phyloP scores from a whole-genome alignment of 2,888 invertebrate genomes.

The Ectemnius cavifrons region DNA sequence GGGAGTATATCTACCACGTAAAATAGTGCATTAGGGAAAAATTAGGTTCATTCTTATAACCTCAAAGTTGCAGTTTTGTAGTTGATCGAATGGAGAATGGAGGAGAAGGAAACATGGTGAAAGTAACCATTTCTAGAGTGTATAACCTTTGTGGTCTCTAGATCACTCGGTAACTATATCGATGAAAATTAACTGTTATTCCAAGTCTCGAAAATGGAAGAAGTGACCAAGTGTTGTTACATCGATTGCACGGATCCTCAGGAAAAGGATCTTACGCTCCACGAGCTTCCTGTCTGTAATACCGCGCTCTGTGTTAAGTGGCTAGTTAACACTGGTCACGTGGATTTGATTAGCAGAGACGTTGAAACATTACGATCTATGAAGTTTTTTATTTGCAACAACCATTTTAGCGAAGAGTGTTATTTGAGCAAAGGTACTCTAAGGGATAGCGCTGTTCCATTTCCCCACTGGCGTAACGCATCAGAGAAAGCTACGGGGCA shows the following conservation, averaged over 20 bases:
- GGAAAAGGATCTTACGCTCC: constrained; percentile 52
- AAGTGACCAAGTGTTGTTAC: constrained; percentile 56
- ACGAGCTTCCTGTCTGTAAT: constrained; percentile 53
- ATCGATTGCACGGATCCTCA: constrained; percentile 45
- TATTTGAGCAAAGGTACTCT: constrained; percentile 51
- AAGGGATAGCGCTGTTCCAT: constrained; percentile 54
- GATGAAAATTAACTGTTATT: not conserved
- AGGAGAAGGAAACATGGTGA: too few relatives aligned
- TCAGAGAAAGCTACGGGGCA: constrained; percentile 6
- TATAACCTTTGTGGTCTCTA: too few relatives aligned
- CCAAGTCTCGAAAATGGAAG: constrained; percentile 39
- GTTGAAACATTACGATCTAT: constrained; percentile 45
- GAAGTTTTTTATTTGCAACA: constrained; percentile 53
- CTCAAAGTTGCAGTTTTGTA: too few relatives aligned
- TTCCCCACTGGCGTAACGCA: constrained; percentile 44
- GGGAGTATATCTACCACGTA: too few relatives aligned
- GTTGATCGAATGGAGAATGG: too few relatives aligned
- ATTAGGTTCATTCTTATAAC: too few relatives aligned
- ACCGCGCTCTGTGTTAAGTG: constrained; percentile 51
- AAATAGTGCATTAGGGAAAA: too few relatives aligned
- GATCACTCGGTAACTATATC: too few relatives aligned
- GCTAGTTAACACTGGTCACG: constrained; percentile 57
- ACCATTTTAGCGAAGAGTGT: constrained; percentile 53
- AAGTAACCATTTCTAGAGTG: too few relatives aligned
- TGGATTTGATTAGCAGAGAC: constrained; percentile 47